Evolutionary conservation across 2,797 vertebrate genomes (phyloP).

Genomic region (Poecilia gillii): DNA sequence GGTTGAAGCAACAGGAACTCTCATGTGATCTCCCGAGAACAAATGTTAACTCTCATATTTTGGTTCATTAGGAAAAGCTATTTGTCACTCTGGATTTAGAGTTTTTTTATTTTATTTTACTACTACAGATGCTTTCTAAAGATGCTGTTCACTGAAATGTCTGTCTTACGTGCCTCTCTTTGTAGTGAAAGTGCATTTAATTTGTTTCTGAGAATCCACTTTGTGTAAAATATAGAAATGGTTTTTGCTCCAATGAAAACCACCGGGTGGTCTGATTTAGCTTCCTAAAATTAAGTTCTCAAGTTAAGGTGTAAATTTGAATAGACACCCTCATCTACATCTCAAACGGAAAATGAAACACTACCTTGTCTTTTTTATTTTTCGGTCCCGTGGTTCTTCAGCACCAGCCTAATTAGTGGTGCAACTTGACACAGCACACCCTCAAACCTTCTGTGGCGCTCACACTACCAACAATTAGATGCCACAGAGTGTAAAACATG

Average conservation of each 20-base stretch:
- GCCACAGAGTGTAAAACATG: neutral
- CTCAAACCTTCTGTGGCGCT: slow-evolving; percentile 9
- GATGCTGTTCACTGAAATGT: slow-evolving; percentile 25
- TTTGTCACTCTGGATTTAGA: slow-evolving; percentile 41
- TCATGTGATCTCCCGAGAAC: slow-evolving; percentile 37
- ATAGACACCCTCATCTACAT: slow-evolving; percentile 15
- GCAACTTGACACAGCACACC: slow-evolving; percentile 27
- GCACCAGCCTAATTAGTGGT: slow-evolving; percentile 54
- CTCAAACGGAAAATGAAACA: slow-evolving; percentile 45
- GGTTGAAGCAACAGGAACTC: slow-evolving; percentile 49
- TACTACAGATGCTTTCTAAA: slow-evolving; percentile 21
- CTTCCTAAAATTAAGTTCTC: slow-evolving; percentile 17
- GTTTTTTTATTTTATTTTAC: slow-evolving; percentile 7
- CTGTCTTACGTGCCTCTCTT: slow-evolving; percentile 20
- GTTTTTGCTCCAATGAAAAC: slow-evolving; percentile 9
- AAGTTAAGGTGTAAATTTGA: slow-evolving; percentile 53
- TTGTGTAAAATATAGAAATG: neutral
- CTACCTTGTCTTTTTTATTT: slow-evolving; percentile 19
- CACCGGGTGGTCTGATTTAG: neutral
- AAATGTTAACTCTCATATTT: slow-evolving; percentile 48
- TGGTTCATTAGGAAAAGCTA: slow-evolving; percentile 46
- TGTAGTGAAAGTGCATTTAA: slow-evolving; percentile 13
- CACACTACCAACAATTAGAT: neutral
- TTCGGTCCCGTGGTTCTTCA: slow-evolving; percentile 31
- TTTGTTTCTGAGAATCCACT: slow-evolving; percentile 15